Base-by-base conservation (phyloP, 2,113 vertebrate genomes). In the Copsychus sechellarum region DNA sequence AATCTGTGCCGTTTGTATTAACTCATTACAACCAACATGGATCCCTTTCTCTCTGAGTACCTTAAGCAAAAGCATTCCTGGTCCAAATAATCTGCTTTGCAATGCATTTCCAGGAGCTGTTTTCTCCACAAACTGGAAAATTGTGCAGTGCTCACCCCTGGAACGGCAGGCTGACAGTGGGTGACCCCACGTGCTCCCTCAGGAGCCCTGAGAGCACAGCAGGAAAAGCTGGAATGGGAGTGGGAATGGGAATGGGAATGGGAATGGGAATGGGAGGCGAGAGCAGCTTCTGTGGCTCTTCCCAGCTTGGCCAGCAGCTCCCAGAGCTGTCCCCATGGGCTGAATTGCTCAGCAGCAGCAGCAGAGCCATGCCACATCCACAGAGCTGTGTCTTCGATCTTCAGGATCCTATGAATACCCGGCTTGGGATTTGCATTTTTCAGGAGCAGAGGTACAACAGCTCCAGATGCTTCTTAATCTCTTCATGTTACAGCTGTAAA, bases 401-500 rank as follows among this genome's bases (percentile, higher is more conserved):
- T 50, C 29, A 25, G 29, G 24, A 67, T 26, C 33, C 15, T 8
- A 0, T 62, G 76, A 86, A 76, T 29, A 72, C 2, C 0, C 0
- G 71, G 47, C 12, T 40, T 47, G n/a, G 33, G 29, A 91, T 71
- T 76, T 85, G 77, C 76, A 69, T 72, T 92, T 91, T 26, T 73
- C 77, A 86, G 54, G 53, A 89, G 67, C 72, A 83, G 62, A 80
- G 33, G 53, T 56, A 56, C 11, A 62, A 72, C 13, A 91, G 58
- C 16, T 88, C 48, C 80, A 94, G 90, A 34, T 91, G 66, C 61
- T 91, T 64, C 29, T 80, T 86, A 70, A 93, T 72, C 24, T 69
- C 14, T 81, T 61, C 33, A 9, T 9, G 13, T 40, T n/a, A 60
- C 31, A 73, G 65, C 54, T 45, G 65, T 53, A 21, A 78, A 85